Conservation (phyloP, 2,113 vertebrate genomes). For the Pristiophorus japonicus region DNA sequence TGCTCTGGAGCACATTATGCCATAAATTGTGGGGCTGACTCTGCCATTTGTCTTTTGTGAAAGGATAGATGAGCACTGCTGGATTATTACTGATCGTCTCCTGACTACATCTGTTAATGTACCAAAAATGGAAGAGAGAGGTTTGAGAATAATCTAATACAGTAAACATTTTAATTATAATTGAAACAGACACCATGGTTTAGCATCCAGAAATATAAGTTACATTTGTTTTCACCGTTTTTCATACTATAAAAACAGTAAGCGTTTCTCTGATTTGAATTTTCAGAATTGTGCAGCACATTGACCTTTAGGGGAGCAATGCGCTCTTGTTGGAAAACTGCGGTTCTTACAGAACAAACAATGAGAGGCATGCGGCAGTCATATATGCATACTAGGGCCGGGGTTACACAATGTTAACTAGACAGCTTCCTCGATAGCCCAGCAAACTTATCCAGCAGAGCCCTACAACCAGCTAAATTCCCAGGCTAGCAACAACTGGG, state of each 20-base stretch:
- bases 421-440: not conserved
- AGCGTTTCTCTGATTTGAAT: not conserved
- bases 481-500: not conserved
- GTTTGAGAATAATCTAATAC: not conserved
- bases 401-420: not conserved
- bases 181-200: not conserved
- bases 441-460: not conserved
- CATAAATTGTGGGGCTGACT: slow-evolving; percentile 28
- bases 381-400: not conserved
- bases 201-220: not conserved
- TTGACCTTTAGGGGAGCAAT: not conserved
- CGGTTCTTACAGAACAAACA: not conserved
- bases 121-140: not conserved
- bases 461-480: not conserved
- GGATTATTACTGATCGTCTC: slow-evolving; percentile 5
- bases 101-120: not conserved
- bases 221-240: not conserved
- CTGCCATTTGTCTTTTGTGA: slow-evolving; percentile 20
- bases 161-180: not conserved
- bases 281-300: not conserved
- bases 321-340: not conserved
- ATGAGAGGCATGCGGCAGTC: not conserved
- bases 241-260: not conserved
- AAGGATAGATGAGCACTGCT: not conserved
- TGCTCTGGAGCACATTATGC: slow-evolving; percentile 43